Evolutionary conservation across 2,113 vertebrate species (phyloP).

Genomic region (Corythornis vintsioides): DNA sequence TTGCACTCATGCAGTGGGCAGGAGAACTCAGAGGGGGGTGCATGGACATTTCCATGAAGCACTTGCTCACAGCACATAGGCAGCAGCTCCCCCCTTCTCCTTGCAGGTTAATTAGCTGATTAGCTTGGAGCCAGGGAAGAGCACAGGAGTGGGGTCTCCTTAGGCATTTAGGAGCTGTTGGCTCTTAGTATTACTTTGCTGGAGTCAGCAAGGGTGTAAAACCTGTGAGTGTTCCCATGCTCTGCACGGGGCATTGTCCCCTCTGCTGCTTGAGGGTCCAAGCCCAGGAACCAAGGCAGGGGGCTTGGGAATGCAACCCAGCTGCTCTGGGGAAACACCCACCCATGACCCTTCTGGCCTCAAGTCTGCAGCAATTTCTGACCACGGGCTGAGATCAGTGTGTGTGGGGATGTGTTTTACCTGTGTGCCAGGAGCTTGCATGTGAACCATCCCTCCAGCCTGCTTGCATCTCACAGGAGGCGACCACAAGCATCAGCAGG

Average conservation of each 20-base stretch:
- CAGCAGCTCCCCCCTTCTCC: background rate
- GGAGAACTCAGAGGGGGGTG: background rate
- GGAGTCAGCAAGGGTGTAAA: background rate
- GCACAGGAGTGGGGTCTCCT: background rate
- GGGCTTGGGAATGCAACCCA: background rate
- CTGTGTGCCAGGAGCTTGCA: background rate
- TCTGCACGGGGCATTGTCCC: background rate
- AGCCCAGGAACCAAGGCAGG: background rate
- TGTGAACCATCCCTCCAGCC: background rate
- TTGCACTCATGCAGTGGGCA: background rate
- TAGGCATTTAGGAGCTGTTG: background rate
- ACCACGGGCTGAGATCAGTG: background rate
- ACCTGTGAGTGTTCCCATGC: fast-evolving
- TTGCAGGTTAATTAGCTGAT: background rate
- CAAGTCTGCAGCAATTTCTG: background rate
- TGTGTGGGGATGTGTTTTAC: fast-evolving
- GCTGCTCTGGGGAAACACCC: too few species aligned
- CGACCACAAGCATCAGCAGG: background rate
- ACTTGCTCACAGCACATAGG: background rate
- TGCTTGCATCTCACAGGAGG: background rate
- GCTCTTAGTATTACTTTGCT: background rate
- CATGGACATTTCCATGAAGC: fast-evolving
- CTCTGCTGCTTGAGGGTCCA: background rate
- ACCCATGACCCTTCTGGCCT: background rate
- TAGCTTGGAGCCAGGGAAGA: background rate